Percentiles rank a stretch among this genome's conserved stretches.
Conservation (phyloP, 2,888 invertebrate species). For the Oligia fasciuncula region DNA sequence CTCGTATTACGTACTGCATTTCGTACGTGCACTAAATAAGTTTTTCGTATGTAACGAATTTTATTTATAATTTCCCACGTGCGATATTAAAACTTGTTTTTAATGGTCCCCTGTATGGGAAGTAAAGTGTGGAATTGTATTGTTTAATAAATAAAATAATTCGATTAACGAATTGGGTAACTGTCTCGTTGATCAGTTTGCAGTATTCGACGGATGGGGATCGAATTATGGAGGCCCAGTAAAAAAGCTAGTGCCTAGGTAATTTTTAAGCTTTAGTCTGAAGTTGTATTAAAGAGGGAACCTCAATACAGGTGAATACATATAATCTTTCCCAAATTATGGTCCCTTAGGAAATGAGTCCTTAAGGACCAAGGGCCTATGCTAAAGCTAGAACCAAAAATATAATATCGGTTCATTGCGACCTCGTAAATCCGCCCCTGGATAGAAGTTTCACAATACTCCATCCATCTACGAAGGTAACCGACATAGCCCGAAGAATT, state of each 20-base stretch:
- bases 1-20: constrained; percentile 73
- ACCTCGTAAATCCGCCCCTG: background rate
- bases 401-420: background rate
- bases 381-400: too few species aligned
- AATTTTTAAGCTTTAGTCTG: background rate
- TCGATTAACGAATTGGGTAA: background rate
- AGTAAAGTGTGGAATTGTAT: background rate
- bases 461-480: background rate
- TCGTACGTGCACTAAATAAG: constrained; percentile 74
- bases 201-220: background rate
- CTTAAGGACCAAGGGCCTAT: too few species aligned
- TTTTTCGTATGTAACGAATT: constrained; percentile 57
- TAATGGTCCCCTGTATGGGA: constrained; percentile 22
- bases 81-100: constrained; percentile 50
- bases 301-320: background rate
- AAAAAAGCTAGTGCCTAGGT: background rate
- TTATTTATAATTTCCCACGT: constrained; percentile 61
- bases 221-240: background rate
- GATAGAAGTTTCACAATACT: background rate
- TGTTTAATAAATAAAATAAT: background rate
- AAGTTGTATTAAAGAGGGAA: background rate
- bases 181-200: background rate
- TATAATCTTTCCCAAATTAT: background rate
- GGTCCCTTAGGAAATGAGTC: too few species aligned
- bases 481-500: too few species aligned